phyloP scores from a whole-genome alignment of 2,797 vertebrate genomes.

The Sphenodon punctatus region DNA sequence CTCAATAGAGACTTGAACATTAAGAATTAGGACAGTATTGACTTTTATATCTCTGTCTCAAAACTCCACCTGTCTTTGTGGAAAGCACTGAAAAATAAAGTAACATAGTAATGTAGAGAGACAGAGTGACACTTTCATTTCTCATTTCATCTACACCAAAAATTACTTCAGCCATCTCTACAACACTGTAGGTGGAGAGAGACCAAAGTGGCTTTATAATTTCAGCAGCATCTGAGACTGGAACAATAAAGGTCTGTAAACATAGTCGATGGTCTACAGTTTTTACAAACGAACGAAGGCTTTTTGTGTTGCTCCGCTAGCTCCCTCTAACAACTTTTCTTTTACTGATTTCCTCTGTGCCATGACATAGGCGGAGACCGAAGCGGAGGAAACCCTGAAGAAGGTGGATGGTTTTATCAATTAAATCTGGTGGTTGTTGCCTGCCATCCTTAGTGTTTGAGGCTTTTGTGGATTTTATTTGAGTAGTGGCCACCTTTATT shows the following conservation, averaged over 20 bases:
- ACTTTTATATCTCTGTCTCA: slow-evolving; percentile 42
- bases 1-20: background rate
- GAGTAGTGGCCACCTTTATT: slow-evolving; percentile 48
- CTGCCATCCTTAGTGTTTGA: slow-evolving; percentile 34
- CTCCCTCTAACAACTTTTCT: slow-evolving; percentile 68
- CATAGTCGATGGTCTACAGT: slow-evolving; percentile 39
- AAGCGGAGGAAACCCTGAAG: slow-evolving; percentile 67
- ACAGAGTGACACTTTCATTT: slow-evolving; percentile 74
- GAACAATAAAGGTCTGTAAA: slow-evolving; percentile 85
- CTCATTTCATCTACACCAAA: slow-evolving; percentile 82
- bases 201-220: slow-evolving; percentile 73
- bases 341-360: slow-evolving; percentile 60
- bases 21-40: slow-evolving; percentile 9
- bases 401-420: slow-evolving; percentile 69
- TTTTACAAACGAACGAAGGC: slow-evolving; percentile 39
- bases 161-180: slow-evolving; percentile 76
- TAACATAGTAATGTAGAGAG: slow-evolving; percentile 27
- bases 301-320: slow-evolving; percentile 15
- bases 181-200: slow-evolving; percentile 81
- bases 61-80: slow-evolving; percentile 32
- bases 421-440: slow-evolving; percentile 46
- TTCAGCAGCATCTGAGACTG: slow-evolving; percentile 60
- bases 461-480: slow-evolving; percentile 53
- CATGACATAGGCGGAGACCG: slow-evolving; percentile 64
- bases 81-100: slow-evolving; percentile 19